Evolutionary conservation across 2,113 vertebrate genomes (phyloP), one percentile per base, ranked within the genome.

Genomic region (Columba janthina): DNA sequence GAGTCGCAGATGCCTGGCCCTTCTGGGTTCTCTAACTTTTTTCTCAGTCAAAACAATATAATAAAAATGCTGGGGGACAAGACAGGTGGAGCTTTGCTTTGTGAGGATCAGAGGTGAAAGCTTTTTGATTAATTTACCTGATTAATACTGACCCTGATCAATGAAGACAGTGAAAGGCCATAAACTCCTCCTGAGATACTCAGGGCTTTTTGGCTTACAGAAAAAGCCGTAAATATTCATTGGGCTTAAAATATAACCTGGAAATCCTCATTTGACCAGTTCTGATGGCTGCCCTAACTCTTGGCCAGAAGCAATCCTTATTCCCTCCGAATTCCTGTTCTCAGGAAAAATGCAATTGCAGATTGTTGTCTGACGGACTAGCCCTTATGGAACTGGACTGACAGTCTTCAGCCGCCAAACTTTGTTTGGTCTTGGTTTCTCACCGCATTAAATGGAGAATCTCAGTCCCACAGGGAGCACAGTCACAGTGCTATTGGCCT

Each of bases 131-230:
- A 88, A 62, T 94, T 93, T 91, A 78, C 61, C 40, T 90, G 91
- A 96, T 84, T 86, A 95, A 95, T 90, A 81, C 46, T 76, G 62
- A 79, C 93, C 44, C 67, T 78, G 40, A 58, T 90, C 90, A 90
- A 67, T 80, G 78, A 61, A 89, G 60, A 90, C 66, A 71, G 91
- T 88, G 81, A 97, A 96, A 96, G 90, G 67, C 65, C 73, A 88
- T 48, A 88, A 94, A 94, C 69, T 84, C 67, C 58, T 86, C 31
- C 86, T 60, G 73, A 93, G 86, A 84, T 51, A 86, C 48, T 81
- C 80, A n/a, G 14, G 46, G 56, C 66, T 90, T 93, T 94, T 91
- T 56, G 85, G 81, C 58, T 96, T 81, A 69, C 36, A 84, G 40
- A 34, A 91, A 62, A 93, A 50, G 17, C 5, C 46, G 50, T 64